phyloP scores from a whole-genome alignment of 2,113 vertebrate species.

The Ploceus nigricollis region DNA sequence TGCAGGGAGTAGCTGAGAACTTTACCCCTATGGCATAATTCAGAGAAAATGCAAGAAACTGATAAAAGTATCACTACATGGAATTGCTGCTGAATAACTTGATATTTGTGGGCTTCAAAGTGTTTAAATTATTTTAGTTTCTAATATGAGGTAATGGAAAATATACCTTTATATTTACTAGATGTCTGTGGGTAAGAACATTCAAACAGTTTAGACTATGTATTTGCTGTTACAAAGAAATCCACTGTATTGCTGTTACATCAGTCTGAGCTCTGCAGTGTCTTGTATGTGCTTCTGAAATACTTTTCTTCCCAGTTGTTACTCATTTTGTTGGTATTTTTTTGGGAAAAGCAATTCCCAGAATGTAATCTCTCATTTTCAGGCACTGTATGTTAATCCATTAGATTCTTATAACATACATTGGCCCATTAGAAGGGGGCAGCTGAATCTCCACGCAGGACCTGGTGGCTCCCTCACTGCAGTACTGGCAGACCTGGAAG shows the following conservation, averaged over 20 bases:
- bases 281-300: background rate
- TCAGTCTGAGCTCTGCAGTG: background rate
- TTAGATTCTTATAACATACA: conserved; percentile 90
- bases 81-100: background rate
- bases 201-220: background rate
- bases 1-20: background rate
- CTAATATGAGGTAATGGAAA: background rate
- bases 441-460: conserved; percentile 87
- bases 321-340: background rate
- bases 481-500: conserved; percentile 89
- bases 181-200: background rate
- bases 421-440: conserved; percentile 90
- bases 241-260: background rate
- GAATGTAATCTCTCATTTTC: background rate
- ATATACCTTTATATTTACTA: background rate
- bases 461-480: conserved; percentile 90
- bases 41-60: background rate
- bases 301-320: background rate
- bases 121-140: background rate
- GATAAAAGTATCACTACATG: background rate
- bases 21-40: background rate
- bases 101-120: background rate
- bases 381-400: conserved; percentile 92
- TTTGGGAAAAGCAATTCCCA: background rate
- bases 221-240: background rate